Evolutionary conservation across 2,797 vertebrate genomes (phyloP).

Genomic region (Sebastes minor): DNA sequence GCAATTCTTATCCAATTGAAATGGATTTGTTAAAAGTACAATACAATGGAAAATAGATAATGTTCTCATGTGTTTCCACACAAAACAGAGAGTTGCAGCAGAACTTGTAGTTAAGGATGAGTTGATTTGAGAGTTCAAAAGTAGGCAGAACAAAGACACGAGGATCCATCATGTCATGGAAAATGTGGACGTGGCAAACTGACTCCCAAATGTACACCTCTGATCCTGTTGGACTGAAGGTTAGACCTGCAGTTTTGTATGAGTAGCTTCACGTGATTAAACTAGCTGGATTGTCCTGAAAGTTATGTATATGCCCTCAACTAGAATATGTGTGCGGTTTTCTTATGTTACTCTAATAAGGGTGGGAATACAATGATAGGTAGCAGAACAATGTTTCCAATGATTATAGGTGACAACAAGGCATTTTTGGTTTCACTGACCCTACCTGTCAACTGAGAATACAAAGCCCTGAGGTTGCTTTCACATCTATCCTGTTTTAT

Average conservation of each 20-base stretch:
- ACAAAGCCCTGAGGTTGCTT: not conserved
- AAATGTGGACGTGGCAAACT: not conserved
- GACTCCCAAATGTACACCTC: not conserved
- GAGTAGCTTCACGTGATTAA: not conserved
- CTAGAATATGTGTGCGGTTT: not conserved
- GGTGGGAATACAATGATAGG: not conserved
- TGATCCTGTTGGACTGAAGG: not conserved
- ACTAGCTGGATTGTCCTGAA: not conserved
- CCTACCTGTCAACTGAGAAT: not conserved
- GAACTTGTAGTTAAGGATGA: not conserved
- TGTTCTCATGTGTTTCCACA: not conserved
- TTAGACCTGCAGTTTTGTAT: not conserved
- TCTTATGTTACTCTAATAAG: not conserved
- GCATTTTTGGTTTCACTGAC: not conserved
- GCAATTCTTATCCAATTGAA: not conserved
- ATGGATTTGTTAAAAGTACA: not conserved
- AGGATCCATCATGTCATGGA: not conserved
- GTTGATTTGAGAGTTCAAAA: not conserved
- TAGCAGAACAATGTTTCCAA: not conserved
- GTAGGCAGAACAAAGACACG: not conserved
- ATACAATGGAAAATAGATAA: not conserved
- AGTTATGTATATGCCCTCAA: not conserved
- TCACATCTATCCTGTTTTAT: not conserved
- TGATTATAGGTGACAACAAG: not conserved
- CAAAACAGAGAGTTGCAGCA: not conserved